These are phyloP conservation scores for Coccyzus lansbergi DNA, from an alignment of 2,797 vertebrate species.

Conservation along the genomic window DNA sequence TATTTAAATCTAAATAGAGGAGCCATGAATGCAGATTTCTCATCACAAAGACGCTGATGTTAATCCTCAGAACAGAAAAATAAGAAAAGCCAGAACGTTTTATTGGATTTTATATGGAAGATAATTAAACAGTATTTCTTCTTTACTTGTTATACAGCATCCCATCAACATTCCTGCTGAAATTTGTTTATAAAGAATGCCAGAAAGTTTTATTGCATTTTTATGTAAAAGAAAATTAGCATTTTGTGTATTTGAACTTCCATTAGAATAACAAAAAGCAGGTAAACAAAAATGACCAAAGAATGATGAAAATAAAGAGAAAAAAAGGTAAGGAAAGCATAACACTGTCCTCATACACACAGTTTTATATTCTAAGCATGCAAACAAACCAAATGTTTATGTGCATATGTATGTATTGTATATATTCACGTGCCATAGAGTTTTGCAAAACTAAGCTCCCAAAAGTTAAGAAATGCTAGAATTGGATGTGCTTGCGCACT, in stretches of 20 bases:
- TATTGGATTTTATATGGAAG: slow-evolving; percentile 69
- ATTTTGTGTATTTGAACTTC: slow-evolving; percentile 35
- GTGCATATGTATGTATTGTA: not conserved
- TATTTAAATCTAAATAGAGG: slow-evolving; percentile 71
- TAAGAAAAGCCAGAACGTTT: slow-evolving; percentile 64
- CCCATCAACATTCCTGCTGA: slow-evolving; percentile 59
- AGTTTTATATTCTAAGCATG: slow-evolving; percentile 23
- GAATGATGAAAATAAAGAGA: not conserved
- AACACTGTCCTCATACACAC: not conserved
- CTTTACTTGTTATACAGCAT: slow-evolving; percentile 59
- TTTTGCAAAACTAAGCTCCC: not conserved
- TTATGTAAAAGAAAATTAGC: slow-evolving; percentile 61
- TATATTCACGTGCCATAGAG: not conserved
- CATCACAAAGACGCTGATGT: slow-evolving; percentile 58
- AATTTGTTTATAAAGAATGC: slow-evolving; percentile 63
- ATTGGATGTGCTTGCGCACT: not conserved
- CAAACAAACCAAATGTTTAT: not conserved
- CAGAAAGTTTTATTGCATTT: slow-evolving; percentile 59
- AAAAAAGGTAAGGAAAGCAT: not conserved
- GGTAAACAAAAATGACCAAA: slow-evolving; percentile 49
- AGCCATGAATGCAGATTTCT: slow-evolving; percentile 62
- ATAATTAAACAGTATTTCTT: slow-evolving; percentile 75
- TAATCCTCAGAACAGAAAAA: slow-evolving; percentile 64
- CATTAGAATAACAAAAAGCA: slow-evolving; percentile 30
- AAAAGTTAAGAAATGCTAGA: not conserved